These are phyloP conservation scores for Pleuronectes platessa DNA, from an alignment of 2,113 vertebrate genomes.

Conservation along the genomic window DNA sequence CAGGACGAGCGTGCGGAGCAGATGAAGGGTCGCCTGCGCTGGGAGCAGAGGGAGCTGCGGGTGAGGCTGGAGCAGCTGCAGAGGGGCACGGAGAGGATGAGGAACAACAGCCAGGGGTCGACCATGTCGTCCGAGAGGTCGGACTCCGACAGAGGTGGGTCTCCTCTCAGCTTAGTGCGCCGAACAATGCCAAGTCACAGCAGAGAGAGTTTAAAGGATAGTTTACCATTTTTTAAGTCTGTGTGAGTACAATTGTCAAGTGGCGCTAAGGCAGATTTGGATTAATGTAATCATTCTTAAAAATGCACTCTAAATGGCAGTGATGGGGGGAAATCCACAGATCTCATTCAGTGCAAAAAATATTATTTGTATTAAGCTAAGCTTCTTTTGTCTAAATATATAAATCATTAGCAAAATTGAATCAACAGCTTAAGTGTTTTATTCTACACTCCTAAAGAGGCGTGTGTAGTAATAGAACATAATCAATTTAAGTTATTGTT, in stretches of 20 bases:
- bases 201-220: not conserved
- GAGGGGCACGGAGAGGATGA: conserved; percentile 79
- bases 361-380: too few species aligned
- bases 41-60: conserved; percentile 86
- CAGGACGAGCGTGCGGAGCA: conserved; percentile 86
- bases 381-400: too few species aligned
- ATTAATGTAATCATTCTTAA: too few species aligned
- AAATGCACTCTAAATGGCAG: too few species aligned
- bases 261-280: not conserved
- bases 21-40: conserved; percentile 87
- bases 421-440: too few species aligned
- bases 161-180: not conserved
- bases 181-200: not conserved
- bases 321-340: too few species aligned
- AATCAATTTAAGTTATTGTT: too few species aligned
- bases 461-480: too few species aligned
- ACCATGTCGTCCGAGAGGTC: conserved; percentile 89
- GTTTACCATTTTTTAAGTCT: too few species aligned
- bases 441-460: too few species aligned
- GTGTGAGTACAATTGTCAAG: not conserved
- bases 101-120: conserved; percentile 89
- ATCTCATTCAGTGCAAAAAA: not conserved
- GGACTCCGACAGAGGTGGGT: conserved; percentile 88
- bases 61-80: conserved; percentile 86
- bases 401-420: too few species aligned